Percentiles rank a stretch among this genome's conserved stretches.
Evolutionary conservation across 2,888 invertebrate species (phyloP).

Genomic region (Machimus rusticus): DNA sequence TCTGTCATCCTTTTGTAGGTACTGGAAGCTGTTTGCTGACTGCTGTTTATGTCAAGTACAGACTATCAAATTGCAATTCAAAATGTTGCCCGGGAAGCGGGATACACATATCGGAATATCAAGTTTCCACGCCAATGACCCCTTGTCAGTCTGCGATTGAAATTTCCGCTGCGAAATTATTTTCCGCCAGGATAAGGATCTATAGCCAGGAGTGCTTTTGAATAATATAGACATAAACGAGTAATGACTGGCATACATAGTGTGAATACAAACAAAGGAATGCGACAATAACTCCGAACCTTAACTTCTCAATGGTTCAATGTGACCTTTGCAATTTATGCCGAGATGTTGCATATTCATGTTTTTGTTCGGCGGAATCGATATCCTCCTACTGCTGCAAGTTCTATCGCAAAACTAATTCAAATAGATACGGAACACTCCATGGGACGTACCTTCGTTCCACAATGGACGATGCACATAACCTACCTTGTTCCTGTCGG

Average conservation of each 20-base stretch:
- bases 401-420: not conserved
- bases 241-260: not conserved
- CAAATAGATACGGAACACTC: not conserved
- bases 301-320: not conserved
- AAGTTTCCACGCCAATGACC: not conserved
- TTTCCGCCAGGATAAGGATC: not conserved
- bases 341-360: not conserved
- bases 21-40: not conserved
- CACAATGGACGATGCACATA: not conserved
- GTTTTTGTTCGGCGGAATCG: not conserved
- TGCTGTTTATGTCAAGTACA: not conserved
- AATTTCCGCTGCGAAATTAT: not conserved
- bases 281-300: not conserved
- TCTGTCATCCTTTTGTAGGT: not conserved
- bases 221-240: not conserved
- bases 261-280: not conserved
- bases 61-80: not conserved
- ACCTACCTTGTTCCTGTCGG: not conserved
- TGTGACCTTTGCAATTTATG: not conserved
- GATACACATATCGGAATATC: not conserved
- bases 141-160: not conserved
- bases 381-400: not conserved
- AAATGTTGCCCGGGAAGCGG: not conserved
- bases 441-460: not conserved
- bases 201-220: not conserved